Evolutionary conservation across 2,113 vertebrate genomes (phyloP).

Genomic region (Indri indri): DNA sequence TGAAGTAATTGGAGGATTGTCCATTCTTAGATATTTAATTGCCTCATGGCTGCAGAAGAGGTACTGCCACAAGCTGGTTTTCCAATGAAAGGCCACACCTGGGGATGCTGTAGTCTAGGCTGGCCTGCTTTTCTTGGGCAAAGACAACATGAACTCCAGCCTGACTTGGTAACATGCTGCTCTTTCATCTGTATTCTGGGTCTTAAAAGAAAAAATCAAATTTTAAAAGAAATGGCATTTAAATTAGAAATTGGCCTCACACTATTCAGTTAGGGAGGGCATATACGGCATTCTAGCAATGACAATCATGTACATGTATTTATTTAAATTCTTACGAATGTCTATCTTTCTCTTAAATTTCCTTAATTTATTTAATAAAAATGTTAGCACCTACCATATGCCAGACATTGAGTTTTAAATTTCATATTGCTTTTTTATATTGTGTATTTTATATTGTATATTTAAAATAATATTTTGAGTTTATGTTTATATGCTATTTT

Average conservation of each 20-base stretch:
- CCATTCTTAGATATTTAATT: constrained; percentile 5
- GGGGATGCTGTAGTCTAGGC: neutral
- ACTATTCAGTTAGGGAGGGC: neutral
- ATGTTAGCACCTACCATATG: neutral
- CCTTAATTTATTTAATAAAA: constrained; percentile 1
- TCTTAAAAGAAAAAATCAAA: neutral
- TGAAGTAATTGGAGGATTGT: neutral
- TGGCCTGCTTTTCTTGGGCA: neutral
- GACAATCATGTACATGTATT: neutral
- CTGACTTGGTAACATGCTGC: neutral
- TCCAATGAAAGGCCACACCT: neutral
- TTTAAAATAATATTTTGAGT: neutral
- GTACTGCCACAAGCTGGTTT: neutral
- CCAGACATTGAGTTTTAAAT: neutral
- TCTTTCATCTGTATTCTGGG: neutral
- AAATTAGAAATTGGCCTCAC: neutral
- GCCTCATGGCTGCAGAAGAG: neutral
- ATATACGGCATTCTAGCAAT: neutral
- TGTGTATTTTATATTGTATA: neutral
- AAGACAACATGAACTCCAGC: neutral
- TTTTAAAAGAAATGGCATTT: neutral
- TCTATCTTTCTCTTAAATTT: neutral
- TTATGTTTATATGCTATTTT: constrained; percentile 2
- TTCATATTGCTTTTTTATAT: neutral
- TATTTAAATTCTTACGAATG: neutral